Conservation (phyloP, 2,888 invertebrate genomes). For the Dynastes maya region DNA sequence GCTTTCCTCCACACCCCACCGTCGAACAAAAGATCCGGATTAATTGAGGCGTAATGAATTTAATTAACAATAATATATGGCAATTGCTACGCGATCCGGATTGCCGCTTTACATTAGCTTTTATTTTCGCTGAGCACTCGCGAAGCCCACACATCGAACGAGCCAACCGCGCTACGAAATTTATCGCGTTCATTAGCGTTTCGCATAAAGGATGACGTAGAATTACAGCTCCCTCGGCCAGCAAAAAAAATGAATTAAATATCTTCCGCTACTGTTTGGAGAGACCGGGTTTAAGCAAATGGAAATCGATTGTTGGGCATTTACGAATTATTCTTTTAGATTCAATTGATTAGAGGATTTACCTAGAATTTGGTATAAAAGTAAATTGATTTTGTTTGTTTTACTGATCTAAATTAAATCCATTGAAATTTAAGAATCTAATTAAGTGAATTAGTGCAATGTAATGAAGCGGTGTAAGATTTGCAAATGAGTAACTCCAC, state of each 20-base stretch:
- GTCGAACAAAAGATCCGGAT: slow-evolving; percentile 38
- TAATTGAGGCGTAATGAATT: slow-evolving; percentile 49
- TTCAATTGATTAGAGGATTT: background rate
- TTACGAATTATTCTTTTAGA: too few relatives aligned
- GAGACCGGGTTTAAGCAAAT: background rate
- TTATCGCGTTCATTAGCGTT: slow-evolving; percentile 46
- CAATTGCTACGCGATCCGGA: slow-evolving; percentile 44
- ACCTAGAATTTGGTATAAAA: background rate
- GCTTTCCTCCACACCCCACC: background rate
- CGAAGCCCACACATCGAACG: slow-evolving; percentile 49
- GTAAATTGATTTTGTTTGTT: too few relatives aligned
- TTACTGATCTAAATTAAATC: too few relatives aligned
- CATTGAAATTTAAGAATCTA: too few relatives aligned
- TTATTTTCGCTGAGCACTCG: slow-evolving; percentile 46
- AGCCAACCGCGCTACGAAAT: slow-evolving; percentile 32
- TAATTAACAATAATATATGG: slow-evolving; percentile 49
- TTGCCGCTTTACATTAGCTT: slow-evolving; percentile 41
- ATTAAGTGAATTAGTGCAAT: too few relatives aligned
- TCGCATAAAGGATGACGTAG: slow-evolving; percentile 18
- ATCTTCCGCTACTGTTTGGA: slow-evolving; percentile 1
- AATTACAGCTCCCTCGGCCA: slow-evolving; percentile 9
- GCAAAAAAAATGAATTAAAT: slow-evolving; percentile 22
- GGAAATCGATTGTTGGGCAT: background rate
- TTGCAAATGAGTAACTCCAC: too few relatives aligned
- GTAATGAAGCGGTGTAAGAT: too few relatives aligned